phyloP scores from a whole-genome alignment of 2,888 invertebrate species.

The Argyresthia goedartella region DNA sequence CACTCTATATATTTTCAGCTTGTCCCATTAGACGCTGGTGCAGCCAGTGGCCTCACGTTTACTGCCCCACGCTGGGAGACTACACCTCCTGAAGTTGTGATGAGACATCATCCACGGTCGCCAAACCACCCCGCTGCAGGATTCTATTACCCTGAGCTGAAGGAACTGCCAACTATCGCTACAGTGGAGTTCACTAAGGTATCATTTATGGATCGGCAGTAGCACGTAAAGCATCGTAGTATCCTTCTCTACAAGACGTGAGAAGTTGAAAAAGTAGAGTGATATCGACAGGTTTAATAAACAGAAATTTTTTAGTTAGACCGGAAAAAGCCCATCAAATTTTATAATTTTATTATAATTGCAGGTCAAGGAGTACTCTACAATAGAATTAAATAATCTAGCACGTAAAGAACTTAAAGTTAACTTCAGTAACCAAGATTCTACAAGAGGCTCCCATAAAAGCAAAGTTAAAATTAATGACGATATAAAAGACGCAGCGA shows the following conservation, averaged over 20 bases:
- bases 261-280: neutral
- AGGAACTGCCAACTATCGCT: constrained; percentile 87
- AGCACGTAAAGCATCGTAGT: too few species aligned
- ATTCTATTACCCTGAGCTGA: constrained; percentile 89
- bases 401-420: constrained; percentile 38
- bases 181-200: constrained; percentile 90
- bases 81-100: constrained; percentile 84
- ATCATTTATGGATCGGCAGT: neutral
- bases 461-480: constrained; percentile 16
- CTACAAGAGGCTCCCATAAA: constrained; percentile 27
- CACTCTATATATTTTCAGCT: constrained; percentile 59
- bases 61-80: constrained; percentile 95
- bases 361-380: constrained; percentile 54
- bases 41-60: constrained; percentile 93
- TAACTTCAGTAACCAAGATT: constrained; percentile 32
- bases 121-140: constrained; percentile 92
- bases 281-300: neutral
- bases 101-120: constrained; percentile 82
- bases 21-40: constrained; percentile 91
- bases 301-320: neutral
- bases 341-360: constrained; percentile 6
- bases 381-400: constrained; percentile 50
- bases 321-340: neutral
- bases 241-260: too few species aligned
- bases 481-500: constrained; percentile 12